Conservation (phyloP, 2,113 vertebrate species). For the Scatophagus argus region DNA sequence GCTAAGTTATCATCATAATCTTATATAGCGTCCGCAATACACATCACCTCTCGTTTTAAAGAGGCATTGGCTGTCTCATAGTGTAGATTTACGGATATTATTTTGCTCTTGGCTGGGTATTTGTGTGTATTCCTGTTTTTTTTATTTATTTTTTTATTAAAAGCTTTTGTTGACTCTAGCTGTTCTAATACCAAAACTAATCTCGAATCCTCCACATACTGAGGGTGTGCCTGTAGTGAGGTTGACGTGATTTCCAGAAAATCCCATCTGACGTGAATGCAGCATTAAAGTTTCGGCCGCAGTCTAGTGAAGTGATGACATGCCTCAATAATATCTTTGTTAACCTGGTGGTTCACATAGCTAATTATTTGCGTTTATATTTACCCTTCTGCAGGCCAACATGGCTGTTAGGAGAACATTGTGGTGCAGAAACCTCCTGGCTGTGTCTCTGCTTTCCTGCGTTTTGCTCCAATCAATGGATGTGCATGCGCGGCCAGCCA, state of each 20-base stretch:
- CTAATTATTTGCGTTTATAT: neutral
- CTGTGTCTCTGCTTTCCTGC: conserved; percentile 79
- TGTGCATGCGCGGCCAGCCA: conserved; percentile 89
- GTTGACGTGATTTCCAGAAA: neutral
- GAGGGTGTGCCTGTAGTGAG: fast-evolving
- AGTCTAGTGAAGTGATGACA: neutral
- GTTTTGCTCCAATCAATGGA: conserved; percentile 79
- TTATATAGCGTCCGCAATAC: neutral
- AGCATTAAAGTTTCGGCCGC: neutral
- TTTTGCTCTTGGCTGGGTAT: neutral
- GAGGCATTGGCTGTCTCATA: too few species aligned
- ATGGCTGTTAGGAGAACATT: conserved; percentile 81
- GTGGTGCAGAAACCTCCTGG: conserved; percentile 75
- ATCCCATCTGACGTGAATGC: neutral
- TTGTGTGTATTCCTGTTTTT: neutral
- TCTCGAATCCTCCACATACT: too few species aligned
- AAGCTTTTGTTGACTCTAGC: neutral
- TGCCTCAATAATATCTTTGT: neutral
- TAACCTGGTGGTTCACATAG: neutral
- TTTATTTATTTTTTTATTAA: too few species aligned
- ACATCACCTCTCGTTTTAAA: neutral
- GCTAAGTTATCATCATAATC: neutral
- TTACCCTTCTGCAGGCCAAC: conserved; percentile 8
- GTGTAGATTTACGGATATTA: neutral
- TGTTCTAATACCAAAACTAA: neutral